phyloP scores from a whole-genome alignment of 2,797 vertebrate genomes.

The Poeciliopsis presidionis region DNA sequence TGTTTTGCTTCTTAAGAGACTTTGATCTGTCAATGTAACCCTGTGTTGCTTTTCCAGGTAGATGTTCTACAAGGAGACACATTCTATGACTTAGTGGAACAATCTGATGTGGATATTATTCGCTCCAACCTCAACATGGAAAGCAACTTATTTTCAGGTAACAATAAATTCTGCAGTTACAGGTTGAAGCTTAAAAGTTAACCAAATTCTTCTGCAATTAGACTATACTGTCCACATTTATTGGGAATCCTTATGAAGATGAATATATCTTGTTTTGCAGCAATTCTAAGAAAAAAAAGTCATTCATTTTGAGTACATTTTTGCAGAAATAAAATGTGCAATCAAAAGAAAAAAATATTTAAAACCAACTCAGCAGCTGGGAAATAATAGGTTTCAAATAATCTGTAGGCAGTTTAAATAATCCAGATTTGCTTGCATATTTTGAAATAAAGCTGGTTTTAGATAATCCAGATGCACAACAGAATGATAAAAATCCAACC shows the following conservation, averaged over 20 bases:
- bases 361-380: background rate
- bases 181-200: background rate
- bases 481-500: background rate
- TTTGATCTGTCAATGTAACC: background rate
- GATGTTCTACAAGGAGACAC: conserved; percentile 29
- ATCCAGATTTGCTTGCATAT: background rate
- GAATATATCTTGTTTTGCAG: background rate
- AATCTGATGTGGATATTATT: conserved; percentile 47
- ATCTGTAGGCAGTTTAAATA: background rate
- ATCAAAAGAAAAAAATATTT: background rate
- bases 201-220: background rate
- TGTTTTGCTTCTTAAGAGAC: background rate
- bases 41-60: conserved; percentile 4
- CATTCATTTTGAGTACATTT: background rate
- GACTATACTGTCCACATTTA: background rate
- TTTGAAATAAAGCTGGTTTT: background rate
- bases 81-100: conserved; percentile 48
- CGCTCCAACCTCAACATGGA: conserved; percentile 70
- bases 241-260: too few relatives aligned
- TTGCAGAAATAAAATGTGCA: background rate
- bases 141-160: conserved; percentile 70
- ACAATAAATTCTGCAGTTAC: conserved; percentile 3
- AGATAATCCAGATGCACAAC: background rate
- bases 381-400: background rate
- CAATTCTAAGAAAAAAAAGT: background rate